A percentile compares a stretch with the other conserved stretches of the same genome.
Evolutionary conservation across 2,888 invertebrate genomes (phyloP).

Genomic region (Scaeva pyrastri): DNA sequence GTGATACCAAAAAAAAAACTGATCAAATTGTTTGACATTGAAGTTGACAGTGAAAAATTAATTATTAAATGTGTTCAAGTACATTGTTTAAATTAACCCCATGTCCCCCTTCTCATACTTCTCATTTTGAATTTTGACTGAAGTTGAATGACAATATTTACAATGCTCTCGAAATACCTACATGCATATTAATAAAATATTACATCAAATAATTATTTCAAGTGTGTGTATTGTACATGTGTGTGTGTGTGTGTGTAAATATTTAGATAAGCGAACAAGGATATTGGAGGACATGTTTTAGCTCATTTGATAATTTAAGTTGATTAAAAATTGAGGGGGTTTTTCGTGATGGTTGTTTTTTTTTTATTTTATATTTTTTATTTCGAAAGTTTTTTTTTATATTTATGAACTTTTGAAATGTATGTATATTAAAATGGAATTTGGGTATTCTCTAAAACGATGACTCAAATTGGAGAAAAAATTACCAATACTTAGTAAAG

Average conservation of each 20-base stretch:
- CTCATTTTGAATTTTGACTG: conserved; percentile 2
- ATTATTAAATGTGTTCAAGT: conserved; percentile 38
- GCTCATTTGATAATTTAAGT: not conserved
- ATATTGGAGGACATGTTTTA: conserved; percentile 2
- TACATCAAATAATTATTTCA: not conserved
- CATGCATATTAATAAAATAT: conserved; percentile 33
- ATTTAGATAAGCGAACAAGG: not conserved
- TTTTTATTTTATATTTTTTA: no score
- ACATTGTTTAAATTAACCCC: conserved; percentile 5
- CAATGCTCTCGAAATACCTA: conserved; percentile 32
- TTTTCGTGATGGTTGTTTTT: no score
- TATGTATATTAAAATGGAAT: no score
- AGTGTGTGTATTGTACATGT: not conserved
- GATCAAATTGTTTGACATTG: conserved; percentile 32
- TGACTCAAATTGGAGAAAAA: no score
- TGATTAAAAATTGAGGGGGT: not conserved
- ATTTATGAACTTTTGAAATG: no score
- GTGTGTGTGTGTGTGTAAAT: not conserved
- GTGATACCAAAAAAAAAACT: conserved; percentile 13
- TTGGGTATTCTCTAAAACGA: no score
- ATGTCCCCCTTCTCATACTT: no score
- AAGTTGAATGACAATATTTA: conserved; percentile 46
- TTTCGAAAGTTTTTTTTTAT: no score
- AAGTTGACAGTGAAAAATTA: conserved; percentile 46
- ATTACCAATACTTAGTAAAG: no score